These are phyloP conservation scores for Hypercompe scribonia DNA, from an alignment of 2,888 invertebrate genomes.

Conservation along the genomic window DNA sequence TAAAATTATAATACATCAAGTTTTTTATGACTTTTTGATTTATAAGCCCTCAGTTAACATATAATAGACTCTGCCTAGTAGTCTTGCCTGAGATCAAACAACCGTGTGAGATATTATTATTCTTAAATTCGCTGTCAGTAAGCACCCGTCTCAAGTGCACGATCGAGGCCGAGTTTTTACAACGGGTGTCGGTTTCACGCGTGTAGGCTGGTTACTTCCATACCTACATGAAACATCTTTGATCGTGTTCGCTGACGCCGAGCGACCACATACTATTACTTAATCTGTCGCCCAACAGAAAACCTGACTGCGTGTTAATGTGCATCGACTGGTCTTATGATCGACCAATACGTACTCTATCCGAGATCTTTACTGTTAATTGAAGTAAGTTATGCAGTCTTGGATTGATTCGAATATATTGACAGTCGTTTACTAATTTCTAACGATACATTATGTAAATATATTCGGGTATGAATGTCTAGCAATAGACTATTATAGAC, in stretches of 20 bases:
- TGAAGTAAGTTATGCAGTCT: background rate
- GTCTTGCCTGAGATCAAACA: background rate
- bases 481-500: too few species aligned
- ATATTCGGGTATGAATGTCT: background rate
- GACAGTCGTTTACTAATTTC: background rate
- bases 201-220: conserved; percentile 64
- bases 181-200: conserved; percentile 68
- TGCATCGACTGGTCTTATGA: background rate
- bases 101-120: background rate
- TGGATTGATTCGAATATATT: background rate
- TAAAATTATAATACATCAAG: background rate
- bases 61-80: background rate
- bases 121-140: conserved; percentile 42
- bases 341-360: background rate
- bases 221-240: conserved; percentile 52
- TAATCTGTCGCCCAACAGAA: conserved; percentile 31
- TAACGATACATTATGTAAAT: background rate
- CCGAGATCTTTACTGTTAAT: background rate
- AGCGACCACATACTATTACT: conserved; percentile 31
- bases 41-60: too few species aligned
- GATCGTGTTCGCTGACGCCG: conserved; percentile 32
- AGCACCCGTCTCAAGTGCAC: conserved; percentile 43
- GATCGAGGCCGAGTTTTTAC: conserved; percentile 68
- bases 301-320: conserved; percentile 5
- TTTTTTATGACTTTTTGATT: background rate